These are phyloP conservation scores for Hydractinia symbiolongicarpus DNA, from an alignment of 30 jellyfish, hydroid and myxozoan species.

Conservation along the genomic window DNA sequence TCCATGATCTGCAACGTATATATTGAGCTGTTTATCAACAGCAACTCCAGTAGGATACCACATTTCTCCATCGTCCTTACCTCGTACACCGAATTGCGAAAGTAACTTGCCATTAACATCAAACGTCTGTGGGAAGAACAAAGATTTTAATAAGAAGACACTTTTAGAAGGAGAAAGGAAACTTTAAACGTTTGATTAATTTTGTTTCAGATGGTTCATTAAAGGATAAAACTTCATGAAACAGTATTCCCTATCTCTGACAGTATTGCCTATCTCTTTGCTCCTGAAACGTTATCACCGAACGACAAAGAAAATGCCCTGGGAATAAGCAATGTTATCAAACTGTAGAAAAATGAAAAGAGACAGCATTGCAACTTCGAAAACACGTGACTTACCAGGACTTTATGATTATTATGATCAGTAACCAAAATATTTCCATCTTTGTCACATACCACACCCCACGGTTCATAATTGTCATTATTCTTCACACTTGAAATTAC, in stretches of 20 bases:
- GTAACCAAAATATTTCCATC: slow-evolving; percentile 63
- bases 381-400: slow-evolving; percentile 40
- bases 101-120: slow-evolving; percentile 82
- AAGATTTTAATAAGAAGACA: not conserved
- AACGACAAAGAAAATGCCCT: too few relatives aligned
- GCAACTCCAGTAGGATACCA: slow-evolving; percentile 98
- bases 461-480: slow-evolving; percentile 94
- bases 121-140: slow-evolving; percentile 44
- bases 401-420: slow-evolving; percentile 85
- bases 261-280: too few relatives aligned
- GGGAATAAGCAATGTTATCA: not conserved
- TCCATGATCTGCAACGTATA: slow-evolving; percentile 97
- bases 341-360: not conserved
- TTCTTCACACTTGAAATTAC: slow-evolving; percentile 40
- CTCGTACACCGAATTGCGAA: slow-evolving; percentile 81
- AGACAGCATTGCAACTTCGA: not conserved
- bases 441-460: slow-evolving; percentile 83
- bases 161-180: not conserved
- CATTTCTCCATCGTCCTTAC: slow-evolving; percentile 89
- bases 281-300: too few relatives aligned
- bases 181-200: not conserved
- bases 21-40: slow-evolving; percentile 62
- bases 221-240: too few relatives aligned
- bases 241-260: too few relatives aligned
- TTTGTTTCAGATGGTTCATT: too few relatives aligned